Evolutionary conservation across 2,797 vertebrate species (phyloP), one percentile per base, ranked within the genome.

Genomic region (Pterois miles): DNA sequence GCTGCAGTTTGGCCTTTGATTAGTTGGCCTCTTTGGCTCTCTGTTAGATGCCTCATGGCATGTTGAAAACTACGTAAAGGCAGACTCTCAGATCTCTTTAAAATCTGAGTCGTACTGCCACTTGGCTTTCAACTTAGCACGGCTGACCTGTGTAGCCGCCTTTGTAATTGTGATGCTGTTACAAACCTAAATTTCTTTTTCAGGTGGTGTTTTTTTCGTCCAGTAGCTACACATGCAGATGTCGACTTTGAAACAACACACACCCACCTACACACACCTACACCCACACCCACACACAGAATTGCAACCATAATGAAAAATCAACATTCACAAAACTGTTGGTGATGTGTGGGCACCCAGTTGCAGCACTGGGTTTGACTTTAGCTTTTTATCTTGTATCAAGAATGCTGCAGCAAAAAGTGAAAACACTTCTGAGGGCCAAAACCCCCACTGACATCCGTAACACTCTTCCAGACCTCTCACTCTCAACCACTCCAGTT

Each of bases 91-190:
- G 57, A 29, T 67, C 66, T 58, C 78, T 74, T 82, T 58, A 62
- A 78, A 81, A 79, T 81, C 71, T 78, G 76, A 87, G 46, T 76
- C 74, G 71, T 43, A 66, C 38, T 25, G n/a, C 74, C 50, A 58
- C 71, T 84, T 87, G 66, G 63, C 48, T 68, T 74, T 87, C 65
- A 76, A 72, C 74, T 80, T 58, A 79, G 63, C 70, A 78, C 20
- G 4, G 50, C 58, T 74, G 79, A 82, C 81, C 78, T 65, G 75
- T 67, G 72, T 11, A 58, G 78, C 53, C 71, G 52, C 59, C 34
- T 88, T 76, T 81, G 75, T 80, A 84, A 90, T 79, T 86, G 66
- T 67, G 65, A 83, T 50, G 57, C 64, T 76, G 66, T 82, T 78
- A 72, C 43, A 60, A 60, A 81, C 57, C 33, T n/a, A 65, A 7